Percentiles rank a stretch among this genome's conserved stretches.
These are phyloP conservation scores for Oeneis ivallda DNA, from an alignment of 2,888 invertebrate species.

Conservation along the genomic window DNA sequence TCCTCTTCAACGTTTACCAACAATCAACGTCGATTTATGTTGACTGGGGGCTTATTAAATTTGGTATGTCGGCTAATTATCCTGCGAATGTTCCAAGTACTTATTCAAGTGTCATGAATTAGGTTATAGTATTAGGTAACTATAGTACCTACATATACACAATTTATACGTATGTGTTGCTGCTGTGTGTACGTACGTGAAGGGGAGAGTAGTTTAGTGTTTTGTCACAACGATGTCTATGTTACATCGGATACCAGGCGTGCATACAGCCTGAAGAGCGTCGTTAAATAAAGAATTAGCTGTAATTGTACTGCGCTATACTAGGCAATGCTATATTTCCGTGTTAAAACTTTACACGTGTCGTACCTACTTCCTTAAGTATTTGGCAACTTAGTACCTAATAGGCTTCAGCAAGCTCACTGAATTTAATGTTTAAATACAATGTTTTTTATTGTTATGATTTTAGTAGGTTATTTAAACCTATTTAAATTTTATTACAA, in stretches of 20 bases:
- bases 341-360: not conserved
- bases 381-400: not conserved
- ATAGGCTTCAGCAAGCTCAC: not conserved
- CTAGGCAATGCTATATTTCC: not conserved
- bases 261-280: conserved; percentile 41
- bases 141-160: conserved; percentile 40
- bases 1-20: conserved; percentile 67
- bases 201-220: not conserved
- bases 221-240: conserved; percentile 44
- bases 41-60: conserved; percentile 72
- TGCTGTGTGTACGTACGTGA: not conserved
- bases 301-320: not conserved
- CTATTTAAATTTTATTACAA: no score
- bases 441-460: not conserved
- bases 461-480: not conserved
- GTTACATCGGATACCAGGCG: conserved; percentile 71
- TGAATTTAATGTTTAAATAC: not conserved
- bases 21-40: conserved; percentile 73
- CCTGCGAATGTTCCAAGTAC: conserved; percentile 76
- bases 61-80: conserved; percentile 75
- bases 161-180: conserved; percentile 29
- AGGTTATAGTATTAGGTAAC: conserved; percentile 44
- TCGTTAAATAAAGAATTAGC: not conserved
- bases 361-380: conserved; percentile 3
- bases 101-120: conserved; percentile 71